Base-by-base conservation (phyloP, 1,140 invertebrate species). In the Ceratina japonica region DNA sequence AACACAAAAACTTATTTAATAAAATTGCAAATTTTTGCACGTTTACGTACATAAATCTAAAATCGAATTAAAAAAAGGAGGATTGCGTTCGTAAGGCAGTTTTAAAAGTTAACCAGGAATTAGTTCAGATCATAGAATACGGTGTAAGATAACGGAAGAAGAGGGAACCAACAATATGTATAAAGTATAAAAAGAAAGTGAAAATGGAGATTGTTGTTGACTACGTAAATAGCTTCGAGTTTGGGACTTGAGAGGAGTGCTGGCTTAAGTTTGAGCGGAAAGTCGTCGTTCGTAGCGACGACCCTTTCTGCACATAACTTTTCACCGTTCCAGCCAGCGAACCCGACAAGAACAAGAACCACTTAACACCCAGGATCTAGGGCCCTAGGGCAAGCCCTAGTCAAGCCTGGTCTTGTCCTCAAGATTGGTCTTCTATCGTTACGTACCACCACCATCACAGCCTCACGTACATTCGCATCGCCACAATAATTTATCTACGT, bases 291-390 rank as follows among this genome's bases (percentile, higher is more conserved):
- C 71, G 78, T 69, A 61, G 20, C 76, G 85, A 82, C 84, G 76
- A 87, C 85, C 85, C 76, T 27, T 72, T 37, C 79, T 73, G 71
- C 64, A 56, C 56, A 10, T 44, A 77, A 78, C 59, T 81, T 75
- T 75, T 63, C 61, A 51, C 80, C 64, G 63, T 72, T 82, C 58
- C 52, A 58, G 18, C 74, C 71, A 61, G 65, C 54, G 61, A 75
- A 80, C 73, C 66, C 37, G 37, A 44, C 37, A 44, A 44, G 78
- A 80, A 85, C 73, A 79, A 81, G 78, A 76, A 82, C 75, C 86
- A 87, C 83, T 87, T 89, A 88, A 87, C 81, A 87, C 81, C 54
- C 52, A 64, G 73, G 68, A 76, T 44, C 10, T 44, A 44, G 10
- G 37, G 5, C 37, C 37, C 59, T 72, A 84, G 69, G 65, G 62